Evolutionary conservation across 2,797 vertebrate genomes (phyloP).

Genomic region (Agapornis canus): DNA sequence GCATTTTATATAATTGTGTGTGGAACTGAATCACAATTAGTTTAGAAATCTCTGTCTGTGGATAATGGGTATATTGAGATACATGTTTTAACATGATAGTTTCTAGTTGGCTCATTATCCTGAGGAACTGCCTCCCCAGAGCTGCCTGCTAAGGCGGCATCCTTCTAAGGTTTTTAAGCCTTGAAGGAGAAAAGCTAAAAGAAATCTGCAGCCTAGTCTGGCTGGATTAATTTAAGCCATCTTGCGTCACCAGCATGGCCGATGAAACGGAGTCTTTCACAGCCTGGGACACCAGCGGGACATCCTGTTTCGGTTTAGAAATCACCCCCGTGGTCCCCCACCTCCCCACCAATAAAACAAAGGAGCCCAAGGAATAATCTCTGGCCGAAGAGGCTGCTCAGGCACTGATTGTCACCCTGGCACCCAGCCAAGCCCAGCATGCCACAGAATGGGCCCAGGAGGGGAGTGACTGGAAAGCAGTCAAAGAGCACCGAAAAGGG

Average conservation of each 20-base stretch:
- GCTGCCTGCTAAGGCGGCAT: conserved; percentile 2
- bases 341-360: conserved; percentile 80
- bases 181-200: conserved; percentile 26
- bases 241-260: neutral
- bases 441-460: conserved; percentile 44
- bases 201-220: conserved; percentile 57
- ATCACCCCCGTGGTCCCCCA: conserved; percentile 68
- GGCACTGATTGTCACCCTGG: conserved; percentile 87
- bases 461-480: conserved; percentile 66
- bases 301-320: conserved; percentile 87
- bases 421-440: conserved; percentile 76
- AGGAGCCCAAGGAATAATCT: conserved; percentile 82
- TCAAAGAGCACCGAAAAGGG: conserved; percentile 74
- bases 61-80: conserved; percentile 14
- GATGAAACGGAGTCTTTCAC: conserved; percentile 63
- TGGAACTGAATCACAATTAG: neutral
- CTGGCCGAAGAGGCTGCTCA: conserved; percentile 79
- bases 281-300: conserved; percentile 82
- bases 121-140: neutral
- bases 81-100: conserved; percentile 42
- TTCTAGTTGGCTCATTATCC: conserved; percentile 35
- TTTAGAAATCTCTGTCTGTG: neutral
- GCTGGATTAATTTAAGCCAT: conserved; percentile 79
- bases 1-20: neutral
- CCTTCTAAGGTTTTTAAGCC: conserved; percentile 48